Conservation (phyloP, 2,888 invertebrate genomes). For the Cantharis rufa region DNA sequence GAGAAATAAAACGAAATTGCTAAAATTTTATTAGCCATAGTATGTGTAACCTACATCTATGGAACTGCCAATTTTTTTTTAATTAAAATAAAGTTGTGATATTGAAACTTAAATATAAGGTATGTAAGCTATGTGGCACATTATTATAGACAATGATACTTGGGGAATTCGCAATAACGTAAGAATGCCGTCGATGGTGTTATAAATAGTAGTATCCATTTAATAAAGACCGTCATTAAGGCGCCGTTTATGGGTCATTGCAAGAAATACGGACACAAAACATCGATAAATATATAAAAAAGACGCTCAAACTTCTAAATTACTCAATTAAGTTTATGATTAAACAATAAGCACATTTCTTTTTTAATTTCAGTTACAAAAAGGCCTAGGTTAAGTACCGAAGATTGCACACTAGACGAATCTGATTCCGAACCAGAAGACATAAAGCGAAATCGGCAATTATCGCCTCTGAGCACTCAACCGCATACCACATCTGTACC, state of each 20-base stretch:
- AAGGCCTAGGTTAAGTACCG: constrained; percentile 56
- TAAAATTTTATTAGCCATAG: background rate
- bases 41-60: background rate
- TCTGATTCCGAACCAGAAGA: constrained; percentile 57
- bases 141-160: constrained; percentile 53
- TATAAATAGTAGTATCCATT: constrained; percentile 56
- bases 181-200: constrained; percentile 52
- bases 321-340: background rate
- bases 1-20: constrained; percentile 4
- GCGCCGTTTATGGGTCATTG: constrained; percentile 30
- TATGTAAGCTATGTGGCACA: constrained; percentile 44
- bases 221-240: constrained; percentile 43
- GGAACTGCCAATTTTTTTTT: background rate
- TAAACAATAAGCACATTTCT: background rate
- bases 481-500: constrained; percentile 58
- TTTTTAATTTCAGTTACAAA: constrained; percentile 52
- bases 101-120: constrained; percentile 7
- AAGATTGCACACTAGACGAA: constrained; percentile 55
- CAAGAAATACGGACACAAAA: constrained; percentile 22
- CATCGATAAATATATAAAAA: constrained; percentile 16
- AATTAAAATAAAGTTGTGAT: background rate
- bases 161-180: constrained; percentile 58
- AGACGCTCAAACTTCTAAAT: background rate
- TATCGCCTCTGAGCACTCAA: constrained; percentile 49
- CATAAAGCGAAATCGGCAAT: constrained; percentile 45